Evolutionary conservation across 2,888 invertebrate species (phyloP).

Genomic region (Epirrita christyi): DNA sequence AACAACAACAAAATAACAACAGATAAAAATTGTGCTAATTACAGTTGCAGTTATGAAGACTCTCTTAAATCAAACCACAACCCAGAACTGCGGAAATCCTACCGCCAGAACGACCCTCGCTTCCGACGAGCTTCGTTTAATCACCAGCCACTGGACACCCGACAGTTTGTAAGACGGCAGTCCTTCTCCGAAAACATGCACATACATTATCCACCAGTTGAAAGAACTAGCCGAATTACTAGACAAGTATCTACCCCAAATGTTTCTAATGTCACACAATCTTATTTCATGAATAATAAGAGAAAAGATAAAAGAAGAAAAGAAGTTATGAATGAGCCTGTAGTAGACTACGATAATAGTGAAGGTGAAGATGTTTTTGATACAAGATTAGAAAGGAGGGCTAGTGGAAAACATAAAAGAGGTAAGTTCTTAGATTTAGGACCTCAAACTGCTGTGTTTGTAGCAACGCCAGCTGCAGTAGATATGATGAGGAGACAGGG

Average conservation of each 20-base stretch:
- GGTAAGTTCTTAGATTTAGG: slow-evolving; percentile 73
- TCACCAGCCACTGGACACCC: slow-evolving; percentile 65
- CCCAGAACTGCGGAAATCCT: slow-evolving; percentile 60
- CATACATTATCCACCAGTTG: slow-evolving; percentile 68
- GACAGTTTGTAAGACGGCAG: slow-evolving; percentile 65
- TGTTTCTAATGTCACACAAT: slow-evolving; percentile 60
- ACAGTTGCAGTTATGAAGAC: slow-evolving; percentile 91
- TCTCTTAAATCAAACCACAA: slow-evolving; percentile 89
- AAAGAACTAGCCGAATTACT: slow-evolving; percentile 58
- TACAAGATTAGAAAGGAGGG: slow-evolving; percentile 65
- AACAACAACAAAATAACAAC: no score
- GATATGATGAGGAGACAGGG: slow-evolving; percentile 78
- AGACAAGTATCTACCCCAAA: slow-evolving; percentile 73
- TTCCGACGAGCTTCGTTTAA: slow-evolving; percentile 73
- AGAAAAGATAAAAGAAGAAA: slow-evolving; percentile 66
- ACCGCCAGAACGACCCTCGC: slow-evolving; percentile 59
- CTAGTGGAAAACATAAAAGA: slow-evolving; percentile 62
- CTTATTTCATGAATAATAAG: slow-evolving; percentile 67
- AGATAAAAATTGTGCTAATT: slow-evolving; percentile 28
- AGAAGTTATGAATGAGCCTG: slow-evolving; percentile 71
- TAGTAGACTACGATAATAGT: slow-evolving; percentile 79
- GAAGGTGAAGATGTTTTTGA: slow-evolving; percentile 78
- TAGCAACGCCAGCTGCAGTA: slow-evolving; percentile 69
- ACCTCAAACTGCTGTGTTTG: slow-evolving; percentile 71
- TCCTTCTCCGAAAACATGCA: slow-evolving; percentile 78